Base-by-base conservation (phyloP, 2,113 vertebrate genomes). In the Saguinus midas region DNA sequence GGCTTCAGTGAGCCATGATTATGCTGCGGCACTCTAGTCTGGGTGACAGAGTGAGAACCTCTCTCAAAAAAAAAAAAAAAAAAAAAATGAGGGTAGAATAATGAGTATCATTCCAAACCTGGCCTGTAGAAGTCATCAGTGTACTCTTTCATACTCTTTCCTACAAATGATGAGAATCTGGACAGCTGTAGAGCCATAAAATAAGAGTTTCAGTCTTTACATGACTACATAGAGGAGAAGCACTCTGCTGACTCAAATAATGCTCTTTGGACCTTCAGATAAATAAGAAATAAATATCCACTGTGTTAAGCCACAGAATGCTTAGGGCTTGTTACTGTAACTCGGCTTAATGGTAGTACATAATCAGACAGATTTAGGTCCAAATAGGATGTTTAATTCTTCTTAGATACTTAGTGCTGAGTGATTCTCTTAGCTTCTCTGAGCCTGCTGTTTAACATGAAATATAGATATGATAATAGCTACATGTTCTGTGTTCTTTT, bases 341-440 rank as follows among this genome's bases (percentile, higher is more conserved):
- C 0, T 7, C 23, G 86, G 14, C 32, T 82, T 90, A 78, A 58
- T 72, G 35, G 82, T 72, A 78, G 52, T 45, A 55, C 11, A 40
- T 64, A 68, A 58, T 37, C 25, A 45, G n/a, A 27, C 37, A 86
- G 29, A 91, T 18, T 48, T n/a, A 92, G 11, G 16, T 52, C 29
- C 29, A 76, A 82, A 52, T 82, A 45, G 64, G 29, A 45, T 91
- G n/a, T 72, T 90, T 92, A 92, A 37, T 45, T 97, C 83, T 87
- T 86, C 29, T 61, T 43, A 52, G 80, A 61, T 76, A 55, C 4
- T 55, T 70, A 75, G 23, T 10, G 8, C 68, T 37, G 6, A n/a
- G 8, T 64, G 87, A 48, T 84, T 84, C 13, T 57, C 10, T 90
- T 87, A 66, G 21, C 52, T 16, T 94, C 21, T 96, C 16, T 85